Evolutionary conservation across 2,113 vertebrate genomes (phyloP).

Genomic region (Leucoraja erinaceus): DNA sequence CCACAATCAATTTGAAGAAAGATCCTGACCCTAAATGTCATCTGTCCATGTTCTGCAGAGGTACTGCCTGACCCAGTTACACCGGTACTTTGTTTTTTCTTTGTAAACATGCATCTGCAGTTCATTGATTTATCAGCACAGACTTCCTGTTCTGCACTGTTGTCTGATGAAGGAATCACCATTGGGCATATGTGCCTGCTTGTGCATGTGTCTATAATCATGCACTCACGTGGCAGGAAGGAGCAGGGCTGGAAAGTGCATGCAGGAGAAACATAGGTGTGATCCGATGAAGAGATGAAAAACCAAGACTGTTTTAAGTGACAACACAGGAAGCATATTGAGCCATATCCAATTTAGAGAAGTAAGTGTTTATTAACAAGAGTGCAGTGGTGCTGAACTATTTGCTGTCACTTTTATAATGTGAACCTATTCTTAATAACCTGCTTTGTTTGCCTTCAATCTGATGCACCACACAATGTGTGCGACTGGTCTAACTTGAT

Average conservation of each 20-base stretch:
- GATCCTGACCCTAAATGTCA: no score
- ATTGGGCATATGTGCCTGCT: neutral
- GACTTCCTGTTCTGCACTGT: neutral
- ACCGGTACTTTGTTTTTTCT: no score
- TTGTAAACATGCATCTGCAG: no score
- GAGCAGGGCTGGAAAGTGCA: neutral
- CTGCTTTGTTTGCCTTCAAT: neutral
- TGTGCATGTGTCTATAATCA: no score
- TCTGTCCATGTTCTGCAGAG: no score
- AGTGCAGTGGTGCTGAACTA: neutral
- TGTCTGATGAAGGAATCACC: neutral
- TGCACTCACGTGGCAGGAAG: neutral
- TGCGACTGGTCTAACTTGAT: neutral
- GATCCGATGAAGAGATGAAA: neutral
- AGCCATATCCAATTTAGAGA: neutral
- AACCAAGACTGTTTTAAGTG: neutral
- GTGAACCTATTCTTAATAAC: neutral
- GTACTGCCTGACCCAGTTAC: no score
- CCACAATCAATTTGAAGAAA: no score
- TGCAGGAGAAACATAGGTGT: neutral
- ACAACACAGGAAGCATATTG: neutral
- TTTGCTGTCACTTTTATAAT: neutral
- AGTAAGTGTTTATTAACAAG: neutral
- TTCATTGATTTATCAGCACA: no score
- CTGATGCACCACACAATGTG: neutral